Conservation (phyloP, 2,113 vertebrate genomes). For the Climacteris rufus region DNA sequence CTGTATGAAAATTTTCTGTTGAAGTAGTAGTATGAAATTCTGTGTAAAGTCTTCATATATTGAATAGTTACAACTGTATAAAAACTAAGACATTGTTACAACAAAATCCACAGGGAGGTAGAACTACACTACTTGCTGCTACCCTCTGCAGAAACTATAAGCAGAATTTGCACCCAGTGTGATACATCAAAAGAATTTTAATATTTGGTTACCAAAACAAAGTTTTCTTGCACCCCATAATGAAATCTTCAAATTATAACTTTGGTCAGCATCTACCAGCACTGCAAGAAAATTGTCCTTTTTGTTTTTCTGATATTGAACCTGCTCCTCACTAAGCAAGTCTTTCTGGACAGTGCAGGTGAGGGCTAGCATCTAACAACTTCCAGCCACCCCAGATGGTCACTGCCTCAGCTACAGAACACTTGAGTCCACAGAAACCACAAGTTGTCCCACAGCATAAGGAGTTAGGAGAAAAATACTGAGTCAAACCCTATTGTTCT, state of each 20-base stretch:
- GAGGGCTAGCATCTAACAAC: neutral
- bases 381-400: neutral
- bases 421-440: neutral
- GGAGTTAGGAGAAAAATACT: neutral
- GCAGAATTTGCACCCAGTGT: neutral
- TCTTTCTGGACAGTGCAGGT: neutral
- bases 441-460: neutral
- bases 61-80: neutral
- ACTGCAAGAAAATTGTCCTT: neutral
- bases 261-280: neutral
- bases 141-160: neutral
- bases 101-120: neutral
- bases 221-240: neutral
- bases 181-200: neutral
- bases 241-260: neutral
- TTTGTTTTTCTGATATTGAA: neutral
- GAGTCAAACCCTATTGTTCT: neutral
- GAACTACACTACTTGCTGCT: neutral
- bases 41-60: neutral
- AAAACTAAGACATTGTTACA: neutral
- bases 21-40: neutral
- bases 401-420: neutral
- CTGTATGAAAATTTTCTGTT: neutral
- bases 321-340: neutral
- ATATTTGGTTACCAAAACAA: neutral